phyloP scores from a whole-genome alignment of 2,888 invertebrate genomes.

The Exephanes ischioxanthus region DNA sequence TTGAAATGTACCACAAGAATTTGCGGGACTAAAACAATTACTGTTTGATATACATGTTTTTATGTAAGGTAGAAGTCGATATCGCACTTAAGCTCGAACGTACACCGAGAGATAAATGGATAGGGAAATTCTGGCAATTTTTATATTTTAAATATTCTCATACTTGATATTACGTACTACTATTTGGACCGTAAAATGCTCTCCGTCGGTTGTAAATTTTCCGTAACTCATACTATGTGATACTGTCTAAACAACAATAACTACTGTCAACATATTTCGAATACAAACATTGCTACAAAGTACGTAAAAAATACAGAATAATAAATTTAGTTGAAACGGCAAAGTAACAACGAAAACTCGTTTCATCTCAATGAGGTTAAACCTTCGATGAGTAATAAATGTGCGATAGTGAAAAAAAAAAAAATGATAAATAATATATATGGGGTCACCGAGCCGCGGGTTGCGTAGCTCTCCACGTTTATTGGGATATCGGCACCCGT shows the following conservation, averaged over 20 bases:
- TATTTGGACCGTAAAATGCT: too few species aligned
- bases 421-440: constrained; percentile 3
- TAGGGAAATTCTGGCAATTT: too few species aligned
- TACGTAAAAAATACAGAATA: too few species aligned
- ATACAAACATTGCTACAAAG: too few species aligned
- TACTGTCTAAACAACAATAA: too few species aligned
- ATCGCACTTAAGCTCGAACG: neutral
- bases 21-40: neutral
- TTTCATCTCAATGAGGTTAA: neutral
- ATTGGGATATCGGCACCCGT: constrained; percentile 64
- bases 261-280: too few species aligned
- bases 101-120: too few species aligned
- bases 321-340: neutral
- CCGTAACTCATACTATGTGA: too few species aligned
- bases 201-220: too few species aligned
- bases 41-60: too few species aligned
- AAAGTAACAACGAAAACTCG: neutral
- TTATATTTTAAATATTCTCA: too few species aligned
- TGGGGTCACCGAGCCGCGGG: neutral
- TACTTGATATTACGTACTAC: too few species aligned
- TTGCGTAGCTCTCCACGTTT: constrained; percentile 58
- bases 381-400: neutral
- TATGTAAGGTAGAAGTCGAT: neutral
- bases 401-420: neutral
- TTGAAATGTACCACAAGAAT: neutral